phyloP scores from a whole-genome alignment of 2,113 vertebrate species.

The Thermophis baileyi region DNA sequence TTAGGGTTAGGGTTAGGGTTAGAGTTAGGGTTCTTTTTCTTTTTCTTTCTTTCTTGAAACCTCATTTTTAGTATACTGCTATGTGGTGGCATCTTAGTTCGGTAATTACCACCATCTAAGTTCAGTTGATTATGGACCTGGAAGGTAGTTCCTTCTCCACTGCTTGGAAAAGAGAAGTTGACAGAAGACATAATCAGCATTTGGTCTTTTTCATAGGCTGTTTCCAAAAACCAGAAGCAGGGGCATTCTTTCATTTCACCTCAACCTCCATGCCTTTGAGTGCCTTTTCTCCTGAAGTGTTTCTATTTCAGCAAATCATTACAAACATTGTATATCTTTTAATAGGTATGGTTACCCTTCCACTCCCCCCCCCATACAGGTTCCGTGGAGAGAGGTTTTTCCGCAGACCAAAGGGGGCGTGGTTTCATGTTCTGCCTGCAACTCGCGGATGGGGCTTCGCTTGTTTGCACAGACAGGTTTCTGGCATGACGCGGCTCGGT shows the following conservation, averaged over 20 bases:
- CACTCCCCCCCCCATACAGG: too few relatives aligned
- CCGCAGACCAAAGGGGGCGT: too few relatives aligned
- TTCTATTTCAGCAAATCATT: neutral
- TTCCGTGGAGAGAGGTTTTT: too few relatives aligned
- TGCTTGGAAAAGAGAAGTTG: neutral
- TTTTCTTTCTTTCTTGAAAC: neutral
- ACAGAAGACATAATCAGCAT: neutral
- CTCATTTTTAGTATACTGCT: neutral
- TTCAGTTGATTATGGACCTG: neutral
- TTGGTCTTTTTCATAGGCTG: neutral
- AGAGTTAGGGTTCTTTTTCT: too few relatives aligned
- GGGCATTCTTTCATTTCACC: neutral
- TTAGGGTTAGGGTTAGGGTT: too few relatives aligned
- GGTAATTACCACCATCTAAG: neutral
- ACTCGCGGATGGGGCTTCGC: too few relatives aligned
- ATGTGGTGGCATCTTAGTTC: neutral
- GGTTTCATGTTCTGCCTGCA: too few relatives aligned
- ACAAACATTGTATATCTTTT: neutral
- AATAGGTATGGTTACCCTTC: neutral
- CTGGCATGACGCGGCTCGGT: too few relatives aligned
- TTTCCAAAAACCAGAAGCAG: neutral
- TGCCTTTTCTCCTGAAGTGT: neutral
- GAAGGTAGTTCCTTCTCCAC: neutral
- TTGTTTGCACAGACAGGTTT: too few relatives aligned
- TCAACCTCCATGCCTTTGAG: neutral